Base-by-base conservation (phyloP, 2,113 vertebrate species). In the Ictalurus punctatus region DNA sequence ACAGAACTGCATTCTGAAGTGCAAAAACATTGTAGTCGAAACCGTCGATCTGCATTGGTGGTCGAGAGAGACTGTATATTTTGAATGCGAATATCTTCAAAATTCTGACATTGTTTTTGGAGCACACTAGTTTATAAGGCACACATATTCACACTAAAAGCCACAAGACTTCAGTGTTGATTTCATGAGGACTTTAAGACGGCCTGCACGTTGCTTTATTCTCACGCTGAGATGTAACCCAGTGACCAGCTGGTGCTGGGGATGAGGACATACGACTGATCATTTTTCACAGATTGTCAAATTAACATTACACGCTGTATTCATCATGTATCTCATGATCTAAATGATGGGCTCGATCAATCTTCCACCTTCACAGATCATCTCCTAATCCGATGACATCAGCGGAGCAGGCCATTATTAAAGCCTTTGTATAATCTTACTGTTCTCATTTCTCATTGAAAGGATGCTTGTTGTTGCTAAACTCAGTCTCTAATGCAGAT, bases 371-470 rank as follows among this genome's bases (percentile, higher is more conserved):
- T 6, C 13, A 58, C 4, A 19, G 54, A 25, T 52, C 27, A 30
- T n/a, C 80, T 52, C 59, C 13, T n/a, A 37, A 71, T 40, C 12
- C 1, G 69, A 83, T 88, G 80, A 56, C 84, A 54, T 61, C 87
- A n/a, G 34, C 67, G n/a, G 25, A 25, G 25, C 56, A 74, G 63
- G 58, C 69, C 81, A 85, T 37, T 37, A 30, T 19, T 4, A 71
- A 12, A 67, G 63, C 83, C 65, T 85, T 56, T 30, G 44, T n/a
- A 30, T 21, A 12, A 44, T 63, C 34, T 27, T 54, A 40, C 4
- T 2, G 16, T 14, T 23, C 48, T 52, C 48, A 2, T 21, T 61
- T 88, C 27, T 30, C 14, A 25, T 44, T 63, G 7, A n/a, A 74
- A 59, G 21, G 6, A 65, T 19, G 34, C 25, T n/a, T 14, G 21